Evolutionary conservation across 2,113 vertebrate genomes (phyloP), one percentile per base, ranked within the genome.

Genomic region (Mastomys natalensis): DNA sequence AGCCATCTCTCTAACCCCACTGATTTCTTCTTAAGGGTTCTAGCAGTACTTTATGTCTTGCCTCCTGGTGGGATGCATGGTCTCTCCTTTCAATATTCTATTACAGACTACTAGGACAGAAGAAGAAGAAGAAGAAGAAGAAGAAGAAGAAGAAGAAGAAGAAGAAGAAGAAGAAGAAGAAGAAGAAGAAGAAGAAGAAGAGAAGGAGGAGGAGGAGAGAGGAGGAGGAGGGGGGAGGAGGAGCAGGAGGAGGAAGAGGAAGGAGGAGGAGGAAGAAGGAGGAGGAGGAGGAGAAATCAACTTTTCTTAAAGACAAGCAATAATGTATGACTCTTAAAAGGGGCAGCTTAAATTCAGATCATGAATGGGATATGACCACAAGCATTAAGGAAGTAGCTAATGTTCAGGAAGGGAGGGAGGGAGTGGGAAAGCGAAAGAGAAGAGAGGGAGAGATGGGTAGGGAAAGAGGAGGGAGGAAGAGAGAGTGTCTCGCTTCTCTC

Each of bases 281-380:
- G 58, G 19, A 58, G 17, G 5, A 21, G 16, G 3, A 58, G 19
- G 21, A 60, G 19, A 15, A 62, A 26, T 29, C 70, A 40, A 51
- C 13, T 80, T 60, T 78, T 76, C 43, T 80, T 37, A 77, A 55
- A 60, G 70, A 84, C 1, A 90, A 96, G 53, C 21, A 89, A 34
- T 70, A 45, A 93, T 84, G 87, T 85, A 48, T 84, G 60, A 88
- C 81, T 51, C 43, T 48, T 37, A 72, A 90, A 94, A 60, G 53
- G 34, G 68, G n/a, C 21, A 92, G 26, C 5, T 66, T 85, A 77
- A 90, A 88, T 68, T 37, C 22, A 78, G 37, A 74, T 51, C 37
- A 40, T 84, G 24, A 84, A n/a, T 64, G 45, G 73, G 85, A 22
- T 43, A 15, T 13, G 2, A 51, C 58, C 78, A 82, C 4, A 53